These are phyloP conservation scores for Mesitornis unicolor DNA, from an alignment of 2,113 vertebrate genomes.

Conservation along the genomic window DNA sequence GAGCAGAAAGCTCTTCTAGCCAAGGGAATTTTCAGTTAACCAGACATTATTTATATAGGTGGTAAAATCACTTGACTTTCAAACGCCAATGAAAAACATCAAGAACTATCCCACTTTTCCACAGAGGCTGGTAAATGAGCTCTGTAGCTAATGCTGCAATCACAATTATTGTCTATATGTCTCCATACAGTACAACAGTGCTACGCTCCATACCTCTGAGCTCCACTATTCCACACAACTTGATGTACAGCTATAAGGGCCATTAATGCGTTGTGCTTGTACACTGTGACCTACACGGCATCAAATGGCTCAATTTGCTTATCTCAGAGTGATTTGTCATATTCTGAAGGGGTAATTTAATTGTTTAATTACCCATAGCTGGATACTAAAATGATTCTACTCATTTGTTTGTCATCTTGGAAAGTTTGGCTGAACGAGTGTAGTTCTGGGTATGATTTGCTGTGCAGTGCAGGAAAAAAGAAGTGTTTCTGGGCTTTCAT, in stretches of 20 bases:
- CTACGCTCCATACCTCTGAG: background rate
- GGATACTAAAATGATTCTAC: background rate
- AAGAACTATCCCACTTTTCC: background rate
- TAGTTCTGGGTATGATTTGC: background rate
- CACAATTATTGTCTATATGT: background rate
- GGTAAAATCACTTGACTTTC: background rate
- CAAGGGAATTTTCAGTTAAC: background rate
- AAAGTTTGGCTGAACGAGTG: background rate
- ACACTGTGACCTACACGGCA: background rate
- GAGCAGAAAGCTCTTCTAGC: background rate
- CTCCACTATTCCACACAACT: accelerated
- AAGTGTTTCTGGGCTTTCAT: background rate
- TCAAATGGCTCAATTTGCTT: background rate
- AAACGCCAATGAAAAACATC: background rate
- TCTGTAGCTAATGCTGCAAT: background rate
- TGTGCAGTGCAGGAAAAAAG: background rate
- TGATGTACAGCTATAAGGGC: background rate
- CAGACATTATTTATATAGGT: background rate
- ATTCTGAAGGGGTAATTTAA: background rate
- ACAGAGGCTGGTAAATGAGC: background rate
- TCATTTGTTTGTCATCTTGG: background rate
- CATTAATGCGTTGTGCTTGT: too few relatives aligned
- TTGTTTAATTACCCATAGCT: background rate
- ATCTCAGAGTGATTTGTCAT: background rate
- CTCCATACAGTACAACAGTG: background rate